Evolutionary conservation across 2,888 invertebrate genomes (phyloP).

Genomic region (Agrochola circellaris): DNA sequence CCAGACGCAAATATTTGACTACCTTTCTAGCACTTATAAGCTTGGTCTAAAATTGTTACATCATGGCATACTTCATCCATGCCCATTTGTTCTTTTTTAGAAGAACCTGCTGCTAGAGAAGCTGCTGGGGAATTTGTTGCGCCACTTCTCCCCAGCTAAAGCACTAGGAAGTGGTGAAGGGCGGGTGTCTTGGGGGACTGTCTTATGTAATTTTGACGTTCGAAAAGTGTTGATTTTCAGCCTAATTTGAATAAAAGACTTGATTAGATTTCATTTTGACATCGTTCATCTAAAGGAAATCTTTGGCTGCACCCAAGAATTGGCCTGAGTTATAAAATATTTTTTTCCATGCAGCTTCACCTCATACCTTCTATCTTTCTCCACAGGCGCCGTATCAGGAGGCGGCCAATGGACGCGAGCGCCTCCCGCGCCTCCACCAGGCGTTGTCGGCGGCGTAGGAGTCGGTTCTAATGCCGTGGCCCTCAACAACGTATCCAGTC

Average conservation of each 20-base stretch:
- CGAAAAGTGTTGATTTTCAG: too few species aligned
- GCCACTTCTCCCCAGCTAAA: too few species aligned
- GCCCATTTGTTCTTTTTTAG: neutral
- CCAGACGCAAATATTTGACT: conserved; percentile 1
- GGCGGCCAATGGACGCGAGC: conserved; percentile 95
- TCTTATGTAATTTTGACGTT: too few species aligned
- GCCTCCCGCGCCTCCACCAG: conserved; percentile 93
- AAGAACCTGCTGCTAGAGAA: neutral
- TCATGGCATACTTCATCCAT: neutral
- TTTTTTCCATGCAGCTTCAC: neutral
- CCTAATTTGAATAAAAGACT: too few species aligned
- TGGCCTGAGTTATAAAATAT: neutral
- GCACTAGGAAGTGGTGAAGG: too few species aligned
- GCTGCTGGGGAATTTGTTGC: too few species aligned
- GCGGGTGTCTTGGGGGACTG: too few species aligned
- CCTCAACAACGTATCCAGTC: conserved; percentile 75
- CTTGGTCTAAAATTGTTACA: neutral
- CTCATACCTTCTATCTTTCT: conserved; percentile 8
- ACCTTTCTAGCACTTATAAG: neutral
- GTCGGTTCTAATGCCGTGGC: conserved; percentile 73
- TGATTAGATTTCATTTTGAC: too few species aligned
- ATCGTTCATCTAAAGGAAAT: neutral
- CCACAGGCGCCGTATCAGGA: conserved; percentile 82
- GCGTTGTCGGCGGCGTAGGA: conserved; percentile 76
- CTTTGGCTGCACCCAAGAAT: neutral